Percentiles rank a stretch among this genome's conserved stretches.
Evolutionary conservation across 2,113 vertebrate genomes (phyloP).

Genomic region (Zapus hudsonius): DNA sequence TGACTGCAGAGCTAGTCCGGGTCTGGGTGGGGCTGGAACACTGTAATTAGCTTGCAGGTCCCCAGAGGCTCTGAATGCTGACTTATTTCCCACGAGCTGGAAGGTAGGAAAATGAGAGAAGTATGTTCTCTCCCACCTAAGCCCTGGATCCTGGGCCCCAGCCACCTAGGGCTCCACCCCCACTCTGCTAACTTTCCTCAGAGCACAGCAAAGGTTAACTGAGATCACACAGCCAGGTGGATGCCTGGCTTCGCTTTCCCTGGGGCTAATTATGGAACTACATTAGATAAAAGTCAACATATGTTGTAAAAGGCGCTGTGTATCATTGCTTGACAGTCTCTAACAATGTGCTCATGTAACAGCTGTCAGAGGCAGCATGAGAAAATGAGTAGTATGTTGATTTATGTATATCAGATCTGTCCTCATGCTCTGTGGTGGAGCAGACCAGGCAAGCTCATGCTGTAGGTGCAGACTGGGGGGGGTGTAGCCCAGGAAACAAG

Average conservation of each 20-base stretch:
- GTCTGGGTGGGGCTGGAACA: not conserved
- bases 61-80: not conserved
- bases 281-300: constrained; percentile 92
- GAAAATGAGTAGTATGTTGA: constrained; percentile 89
- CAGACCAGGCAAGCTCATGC: constrained; percentile 63
- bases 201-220: constrained; percentile 81
- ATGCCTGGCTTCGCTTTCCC: constrained; percentile 84
- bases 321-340: constrained; percentile 88
- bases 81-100: not conserved
- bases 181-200: constrained; percentile 60
- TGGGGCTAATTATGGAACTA: constrained; percentile 89
- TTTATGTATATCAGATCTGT: constrained; percentile 89
- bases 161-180: not conserved
- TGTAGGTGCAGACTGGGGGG: constrained; percentile 71
- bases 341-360: constrained; percentile 90
- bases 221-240: constrained; percentile 85
- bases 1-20: not conserved
- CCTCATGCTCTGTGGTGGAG: constrained; percentile 60
- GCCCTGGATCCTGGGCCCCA: not conserved
- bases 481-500: constrained; percentile 66
- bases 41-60: no score
- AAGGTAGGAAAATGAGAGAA: not conserved
- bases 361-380: constrained; percentile 87
- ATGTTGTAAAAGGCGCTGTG: constrained; percentile 89
- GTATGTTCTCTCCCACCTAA: not conserved